Conservation (phyloP, 2,888 invertebrate genomes). For the Spodoptera littoralis region DNA sequence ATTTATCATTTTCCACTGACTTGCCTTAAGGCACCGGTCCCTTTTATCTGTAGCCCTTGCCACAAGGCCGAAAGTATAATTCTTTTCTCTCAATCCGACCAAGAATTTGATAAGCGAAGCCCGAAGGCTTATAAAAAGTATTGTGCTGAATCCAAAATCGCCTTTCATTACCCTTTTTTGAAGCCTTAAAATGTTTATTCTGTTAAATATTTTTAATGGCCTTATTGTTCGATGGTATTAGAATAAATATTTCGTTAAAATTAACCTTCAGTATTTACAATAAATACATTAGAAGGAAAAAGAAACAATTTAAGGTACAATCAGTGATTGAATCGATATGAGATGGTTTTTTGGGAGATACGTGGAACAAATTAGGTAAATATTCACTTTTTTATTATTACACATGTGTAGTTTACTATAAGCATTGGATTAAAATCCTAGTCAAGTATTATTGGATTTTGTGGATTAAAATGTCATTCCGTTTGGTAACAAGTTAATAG, state of each 20-base stretch:
- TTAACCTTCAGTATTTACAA: background rate
- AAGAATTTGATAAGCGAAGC: constrained; percentile 59
- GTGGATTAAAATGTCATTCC: too few relatives aligned
- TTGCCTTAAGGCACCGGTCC: constrained; percentile 61
- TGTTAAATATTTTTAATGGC: constrained; percentile 44
- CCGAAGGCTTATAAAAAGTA: constrained; percentile 51
- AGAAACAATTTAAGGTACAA: background rate
- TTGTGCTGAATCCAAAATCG: constrained; percentile 46
- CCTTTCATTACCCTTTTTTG: constrained; percentile 24
- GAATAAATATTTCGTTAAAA: constrained; percentile 11
- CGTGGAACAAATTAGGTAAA: too few relatives aligned
- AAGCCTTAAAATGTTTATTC: constrained; percentile 41
- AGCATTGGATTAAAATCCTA: too few relatives aligned
- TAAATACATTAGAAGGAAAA: too few relatives aligned
- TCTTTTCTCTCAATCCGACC: constrained; percentile 58
- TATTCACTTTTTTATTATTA: too few relatives aligned
- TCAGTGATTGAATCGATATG: too few relatives aligned
- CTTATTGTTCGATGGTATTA: constrained; percentile 3
- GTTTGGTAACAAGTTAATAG: too few relatives aligned
- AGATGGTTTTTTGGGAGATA: too few relatives aligned
- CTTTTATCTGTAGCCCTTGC: constrained; percentile 64
- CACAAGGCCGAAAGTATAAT: constrained; percentile 59
- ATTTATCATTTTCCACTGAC: constrained; percentile 71
- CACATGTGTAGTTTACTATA: too few relatives aligned
- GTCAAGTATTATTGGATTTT: too few relatives aligned